A percentile compares a stretch with the other conserved stretches of the same genome.
Conservation (phyloP, 2,888 invertebrate genomes). For the Rhorus exstirpatorius region DNA sequence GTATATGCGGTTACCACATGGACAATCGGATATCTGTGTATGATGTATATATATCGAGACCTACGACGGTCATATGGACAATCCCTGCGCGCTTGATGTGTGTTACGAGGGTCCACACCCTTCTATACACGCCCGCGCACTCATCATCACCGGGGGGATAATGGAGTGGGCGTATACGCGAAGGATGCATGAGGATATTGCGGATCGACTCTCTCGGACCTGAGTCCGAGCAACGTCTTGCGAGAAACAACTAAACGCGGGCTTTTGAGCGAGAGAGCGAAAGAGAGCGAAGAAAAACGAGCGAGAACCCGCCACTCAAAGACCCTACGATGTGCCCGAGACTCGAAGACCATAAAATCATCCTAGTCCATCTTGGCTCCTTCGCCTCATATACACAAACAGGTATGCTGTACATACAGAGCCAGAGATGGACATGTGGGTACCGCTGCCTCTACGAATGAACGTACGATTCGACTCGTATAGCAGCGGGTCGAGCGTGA, state of each 20-base stretch:
- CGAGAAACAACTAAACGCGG: slow-evolving; percentile 49
- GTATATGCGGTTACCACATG: neutral
- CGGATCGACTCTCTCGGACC: slow-evolving; percentile 75
- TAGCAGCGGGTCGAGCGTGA: slow-evolving; percentile 51
- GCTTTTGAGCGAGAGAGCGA: slow-evolving; percentile 16
- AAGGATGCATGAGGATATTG: slow-evolving; percentile 75
- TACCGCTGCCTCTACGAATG: slow-evolving; percentile 26
- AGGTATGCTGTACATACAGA: slow-evolving; percentile 5
- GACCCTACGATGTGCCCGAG: slow-evolving; percentile 73
- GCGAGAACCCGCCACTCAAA: slow-evolving; percentile 82
- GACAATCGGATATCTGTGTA: slow-evolving; percentile 38
- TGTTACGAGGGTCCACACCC: slow-evolving; percentile 77
- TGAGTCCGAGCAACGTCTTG: slow-evolving; percentile 57
- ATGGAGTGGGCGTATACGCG: slow-evolving; percentile 84
- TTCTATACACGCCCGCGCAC: slow-evolving; percentile 83
- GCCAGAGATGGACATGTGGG: slow-evolving; percentile 18
- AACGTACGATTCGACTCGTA: slow-evolving; percentile 25
- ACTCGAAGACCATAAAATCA: slow-evolving; percentile 81
- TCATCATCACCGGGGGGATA: slow-evolving; percentile 84
- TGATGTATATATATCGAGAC: slow-evolving; percentile 13
- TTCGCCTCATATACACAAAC: slow-evolving; percentile 34
- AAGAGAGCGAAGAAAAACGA: slow-evolving; percentile 67
- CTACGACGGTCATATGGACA: slow-evolving; percentile 72
- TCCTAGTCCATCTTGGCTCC: slow-evolving; percentile 78
- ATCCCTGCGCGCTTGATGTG: slow-evolving; percentile 80